phyloP scores from a whole-genome alignment of 2,797 vertebrate species.

The Coilia nasus region DNA sequence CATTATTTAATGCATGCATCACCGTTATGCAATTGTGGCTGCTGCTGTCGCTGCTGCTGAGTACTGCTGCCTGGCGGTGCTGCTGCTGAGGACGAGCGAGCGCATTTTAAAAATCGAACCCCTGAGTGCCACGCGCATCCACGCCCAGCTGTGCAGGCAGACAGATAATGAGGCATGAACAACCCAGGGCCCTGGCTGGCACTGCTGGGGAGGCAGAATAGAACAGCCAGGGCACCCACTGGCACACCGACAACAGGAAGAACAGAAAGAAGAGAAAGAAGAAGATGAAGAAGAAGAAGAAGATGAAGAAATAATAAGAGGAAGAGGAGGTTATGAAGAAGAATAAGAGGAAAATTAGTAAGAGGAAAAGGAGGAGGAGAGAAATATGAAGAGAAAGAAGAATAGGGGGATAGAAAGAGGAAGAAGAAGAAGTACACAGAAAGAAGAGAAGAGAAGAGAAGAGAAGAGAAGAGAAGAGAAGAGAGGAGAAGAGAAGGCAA shows the following conservation, averaged over 20 bases:
- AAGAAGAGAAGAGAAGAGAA: not conserved
- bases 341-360: not conserved
- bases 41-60: not conserved
- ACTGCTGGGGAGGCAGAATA: not conserved
- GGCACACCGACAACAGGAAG: not conserved
- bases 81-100: not conserved
- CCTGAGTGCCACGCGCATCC: not conserved
- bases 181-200: not conserved
- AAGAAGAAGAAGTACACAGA: not conserved
- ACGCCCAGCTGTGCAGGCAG: conserved; percentile 1
- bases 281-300: not conserved
- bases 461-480: not conserved
- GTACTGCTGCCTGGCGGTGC: no score
- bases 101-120: not conserved
- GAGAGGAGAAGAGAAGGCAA: not conserved
- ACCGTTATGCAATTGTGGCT: not conserved
- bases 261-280: not conserved
- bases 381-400: no score
- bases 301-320: not conserved
- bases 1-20: conserved; percentile 1
- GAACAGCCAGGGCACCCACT: not conserved
- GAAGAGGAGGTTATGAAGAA: not conserved
- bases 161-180: conserved; percentile 17
- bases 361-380: not conserved
- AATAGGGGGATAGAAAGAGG: no score